These are phyloP conservation scores for Xylota segnis DNA, from an alignment of 2,888 invertebrate species.

Conservation along the genomic window DNA sequence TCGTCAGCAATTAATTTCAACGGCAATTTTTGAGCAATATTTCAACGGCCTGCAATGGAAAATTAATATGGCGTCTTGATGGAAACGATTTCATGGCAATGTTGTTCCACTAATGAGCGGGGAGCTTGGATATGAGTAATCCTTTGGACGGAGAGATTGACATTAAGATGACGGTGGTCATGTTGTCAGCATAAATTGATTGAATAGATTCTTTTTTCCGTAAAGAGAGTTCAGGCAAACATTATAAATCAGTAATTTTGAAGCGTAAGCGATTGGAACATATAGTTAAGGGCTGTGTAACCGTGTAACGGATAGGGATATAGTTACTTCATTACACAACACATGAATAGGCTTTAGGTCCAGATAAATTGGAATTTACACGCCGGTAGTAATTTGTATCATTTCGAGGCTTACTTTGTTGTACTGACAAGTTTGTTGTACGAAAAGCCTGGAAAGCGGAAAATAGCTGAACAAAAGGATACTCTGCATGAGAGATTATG, in stretches of 20 bases:
- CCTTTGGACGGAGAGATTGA: slow-evolving; percentile 33
- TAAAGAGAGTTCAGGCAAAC: neutral
- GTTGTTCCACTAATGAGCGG: slow-evolving; percentile 38
- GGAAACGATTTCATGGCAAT: slow-evolving; percentile 31
- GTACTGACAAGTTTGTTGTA: too few species aligned
- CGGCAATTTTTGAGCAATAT: slow-evolving; percentile 61
- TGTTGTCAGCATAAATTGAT: slow-evolving; percentile 46
- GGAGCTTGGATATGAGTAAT: slow-evolving; percentile 29
- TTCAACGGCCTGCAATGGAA: slow-evolving; percentile 32
- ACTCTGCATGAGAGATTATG: too few species aligned
- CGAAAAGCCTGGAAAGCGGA: too few species aligned
- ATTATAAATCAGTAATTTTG: neutral
- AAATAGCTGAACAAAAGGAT: too few species aligned
- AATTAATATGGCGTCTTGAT: slow-evolving; percentile 38
- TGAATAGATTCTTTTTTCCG: slow-evolving; percentile 23
- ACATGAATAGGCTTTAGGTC: too few species aligned
- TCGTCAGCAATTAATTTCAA: slow-evolving; percentile 72
- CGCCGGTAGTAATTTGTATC: too few species aligned
- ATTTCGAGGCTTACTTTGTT: too few species aligned
- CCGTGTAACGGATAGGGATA: too few species aligned
- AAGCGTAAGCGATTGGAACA: neutral
- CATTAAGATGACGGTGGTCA: slow-evolving; percentile 54
- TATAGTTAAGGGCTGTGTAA: too few species aligned
- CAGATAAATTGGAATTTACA: too few species aligned
- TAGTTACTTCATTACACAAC: too few species aligned